Conservation (phyloP, 1,140 invertebrate genomes). For the Plectrocnemia conspersa region DNA sequence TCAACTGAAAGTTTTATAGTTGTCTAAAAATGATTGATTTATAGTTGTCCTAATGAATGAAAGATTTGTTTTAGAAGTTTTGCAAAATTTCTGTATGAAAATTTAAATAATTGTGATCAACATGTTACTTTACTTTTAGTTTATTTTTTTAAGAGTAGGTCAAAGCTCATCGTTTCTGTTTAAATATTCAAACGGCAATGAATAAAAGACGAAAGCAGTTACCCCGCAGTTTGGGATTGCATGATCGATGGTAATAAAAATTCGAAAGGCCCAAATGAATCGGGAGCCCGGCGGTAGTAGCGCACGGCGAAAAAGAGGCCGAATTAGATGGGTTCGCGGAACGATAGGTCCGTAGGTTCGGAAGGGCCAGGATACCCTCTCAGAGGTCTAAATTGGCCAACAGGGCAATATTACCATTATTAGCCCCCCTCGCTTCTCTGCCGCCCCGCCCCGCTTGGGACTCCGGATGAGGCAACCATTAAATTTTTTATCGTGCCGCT, state of each 20-base stretch:
- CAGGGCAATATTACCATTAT: slow-evolving; percentile 28
- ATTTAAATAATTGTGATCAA: too few species aligned
- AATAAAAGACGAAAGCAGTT: neutral
- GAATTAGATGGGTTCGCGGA: neutral
- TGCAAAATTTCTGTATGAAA: too few species aligned
- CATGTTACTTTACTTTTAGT: too few species aligned
- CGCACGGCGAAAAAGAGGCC: neutral
- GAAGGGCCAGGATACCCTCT: slow-evolving; percentile 7
- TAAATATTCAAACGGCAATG: too few species aligned
- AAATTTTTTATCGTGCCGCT: slow-evolving; percentile 3
- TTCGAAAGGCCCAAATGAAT: slow-evolving; percentile 3
- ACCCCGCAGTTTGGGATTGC: slow-evolving; percentile 2
- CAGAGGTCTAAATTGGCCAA: slow-evolving; percentile 18
- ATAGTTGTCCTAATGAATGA: too few species aligned
- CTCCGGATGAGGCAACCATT: neutral
- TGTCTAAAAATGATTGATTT: too few species aligned
- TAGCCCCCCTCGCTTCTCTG: slow-evolving; percentile 10
- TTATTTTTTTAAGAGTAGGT: too few species aligned
- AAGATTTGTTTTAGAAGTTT: too few species aligned
- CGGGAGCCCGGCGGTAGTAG: slow-evolving; percentile 1
- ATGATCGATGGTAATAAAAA: slow-evolving; percentile 8
- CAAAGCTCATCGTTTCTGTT: too few species aligned
- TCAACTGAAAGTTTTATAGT: too few species aligned
- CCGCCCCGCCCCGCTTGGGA: neutral
- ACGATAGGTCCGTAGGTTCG: too few species aligned